Evolutionary conservation across 2,113 vertebrate species (phyloP).

Genomic region (Tauraco erythrolophus): DNA sequence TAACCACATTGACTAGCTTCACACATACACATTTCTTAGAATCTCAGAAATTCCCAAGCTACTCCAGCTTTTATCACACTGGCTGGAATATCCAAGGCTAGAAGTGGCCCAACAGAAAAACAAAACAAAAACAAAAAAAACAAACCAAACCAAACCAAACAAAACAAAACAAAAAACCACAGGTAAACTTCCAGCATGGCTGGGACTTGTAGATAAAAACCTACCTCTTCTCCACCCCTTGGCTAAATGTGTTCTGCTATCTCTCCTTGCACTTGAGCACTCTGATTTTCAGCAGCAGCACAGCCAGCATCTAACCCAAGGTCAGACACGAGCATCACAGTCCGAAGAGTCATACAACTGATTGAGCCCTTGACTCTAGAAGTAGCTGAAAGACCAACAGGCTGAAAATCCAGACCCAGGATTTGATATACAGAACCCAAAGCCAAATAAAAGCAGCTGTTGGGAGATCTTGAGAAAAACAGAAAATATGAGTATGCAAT

Average conservation of each 20-base stretch:
- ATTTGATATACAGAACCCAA: neutral
- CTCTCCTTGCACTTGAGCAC: neutral
- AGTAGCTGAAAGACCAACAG: neutral
- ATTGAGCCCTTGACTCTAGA: neutral
- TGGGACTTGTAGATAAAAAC: neutral
- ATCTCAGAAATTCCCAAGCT: neutral
- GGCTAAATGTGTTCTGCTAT: neutral
- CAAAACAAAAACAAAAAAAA: no score
- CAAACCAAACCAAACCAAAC: no score
- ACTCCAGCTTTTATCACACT: neutral
- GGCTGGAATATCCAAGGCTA: neutral
- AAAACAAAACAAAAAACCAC: neutral
- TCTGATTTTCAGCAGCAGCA: neutral
- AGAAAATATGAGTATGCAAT: neutral
- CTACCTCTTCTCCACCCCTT: neutral
- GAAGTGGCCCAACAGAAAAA: neutral
- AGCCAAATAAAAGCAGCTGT: neutral
- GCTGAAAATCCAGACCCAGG: neutral
- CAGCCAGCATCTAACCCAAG: neutral
- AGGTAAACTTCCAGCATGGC: neutral
- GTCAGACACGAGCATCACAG: rapidly evolving
- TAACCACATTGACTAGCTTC: neutral
- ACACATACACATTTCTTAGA: neutral
- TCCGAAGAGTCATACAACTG: rapidly evolving
- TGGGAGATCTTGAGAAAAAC: neutral